Percentiles rank a stretch among this genome's conserved stretches.
phyloP scores from a whole-genome alignment of 92 coral and sea anemone genomes.

The Hydrozoanthus gracilis region DNA sequence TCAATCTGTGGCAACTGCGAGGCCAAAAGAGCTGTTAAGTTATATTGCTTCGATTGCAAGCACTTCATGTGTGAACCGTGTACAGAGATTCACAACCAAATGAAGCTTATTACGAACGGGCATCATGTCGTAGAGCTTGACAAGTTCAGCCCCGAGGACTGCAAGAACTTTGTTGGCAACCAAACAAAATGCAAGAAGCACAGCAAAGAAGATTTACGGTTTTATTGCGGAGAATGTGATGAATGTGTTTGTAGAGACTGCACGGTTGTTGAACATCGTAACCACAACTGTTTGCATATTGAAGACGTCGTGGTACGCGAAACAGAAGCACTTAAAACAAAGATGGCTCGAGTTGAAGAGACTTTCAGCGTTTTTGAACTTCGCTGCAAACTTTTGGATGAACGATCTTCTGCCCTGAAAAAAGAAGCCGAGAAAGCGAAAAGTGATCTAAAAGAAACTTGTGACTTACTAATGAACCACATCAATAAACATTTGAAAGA shows the following conservation, averaged over 20 bases:
- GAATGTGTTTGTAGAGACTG: conserved; percentile 28
- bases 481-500: neutral
- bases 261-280: conserved; percentile 31
- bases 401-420: neutral
- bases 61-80: neutral
- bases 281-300: conserved; percentile 1
- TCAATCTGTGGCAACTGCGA: neutral
- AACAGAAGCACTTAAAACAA: neutral
- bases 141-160: conserved; percentile 1
- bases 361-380: conserved; percentile 14
- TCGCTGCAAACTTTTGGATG: conserved; percentile 10
- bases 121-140: conserved; percentile 6
- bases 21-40: neutral
- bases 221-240: conserved; percentile 38
- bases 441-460: neutral
- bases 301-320: neutral
- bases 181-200: conserved; percentile 6
- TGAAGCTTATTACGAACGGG: neutral
- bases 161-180: neutral
- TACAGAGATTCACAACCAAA: neutral
- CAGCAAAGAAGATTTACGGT: neutral
- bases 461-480: neutral
- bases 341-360: conserved; percentile 1
- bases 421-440: conserved; percentile 10
- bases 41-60: conserved; percentile 21